Conservation (phyloP, 2,797 vertebrate genomes). For the Morelia viridis region DNA sequence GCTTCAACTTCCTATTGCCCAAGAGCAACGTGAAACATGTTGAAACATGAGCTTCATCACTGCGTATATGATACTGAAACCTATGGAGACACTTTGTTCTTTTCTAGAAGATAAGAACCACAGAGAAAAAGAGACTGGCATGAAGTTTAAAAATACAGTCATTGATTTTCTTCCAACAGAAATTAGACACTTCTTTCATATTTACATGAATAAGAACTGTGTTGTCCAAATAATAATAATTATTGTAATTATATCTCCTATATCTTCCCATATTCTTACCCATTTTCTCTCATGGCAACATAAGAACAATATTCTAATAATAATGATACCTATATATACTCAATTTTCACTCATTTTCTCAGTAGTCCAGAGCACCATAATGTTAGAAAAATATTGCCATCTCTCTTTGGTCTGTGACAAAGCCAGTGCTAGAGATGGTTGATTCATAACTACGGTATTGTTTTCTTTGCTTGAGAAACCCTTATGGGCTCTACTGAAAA, state of each 20-base stretch:
- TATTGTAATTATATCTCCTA: too few relatives aligned
- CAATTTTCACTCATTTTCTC: background rate
- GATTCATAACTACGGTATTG: constrained; percentile 40
- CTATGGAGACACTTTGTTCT: background rate
- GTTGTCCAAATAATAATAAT: too few relatives aligned
- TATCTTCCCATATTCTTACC: background rate
- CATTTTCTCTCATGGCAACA: background rate
- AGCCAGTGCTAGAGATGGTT: constrained; percentile 26
- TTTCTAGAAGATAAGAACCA: background rate
- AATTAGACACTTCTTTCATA: background rate
- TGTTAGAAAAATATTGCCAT: constrained; percentile 7
- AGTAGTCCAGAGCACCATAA: background rate
- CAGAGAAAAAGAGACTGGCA: background rate
- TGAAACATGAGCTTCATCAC: background rate
- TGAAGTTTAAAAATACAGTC: background rate
- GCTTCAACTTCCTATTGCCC: background rate
- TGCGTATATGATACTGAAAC: background rate
- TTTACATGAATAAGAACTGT: background rate
- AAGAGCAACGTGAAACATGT: background rate
- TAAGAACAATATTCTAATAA: background rate
- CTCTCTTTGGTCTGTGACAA: constrained; percentile 6
- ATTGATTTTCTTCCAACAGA: background rate
- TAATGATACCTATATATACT: background rate
- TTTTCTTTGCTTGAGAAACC: constrained; percentile 55
- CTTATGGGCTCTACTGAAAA: constrained; percentile 48